These are phyloP conservation scores for Mormyrus iriodes DNA, from an alignment of 2,113 vertebrate genomes.

Conservation along the genomic window DNA sequence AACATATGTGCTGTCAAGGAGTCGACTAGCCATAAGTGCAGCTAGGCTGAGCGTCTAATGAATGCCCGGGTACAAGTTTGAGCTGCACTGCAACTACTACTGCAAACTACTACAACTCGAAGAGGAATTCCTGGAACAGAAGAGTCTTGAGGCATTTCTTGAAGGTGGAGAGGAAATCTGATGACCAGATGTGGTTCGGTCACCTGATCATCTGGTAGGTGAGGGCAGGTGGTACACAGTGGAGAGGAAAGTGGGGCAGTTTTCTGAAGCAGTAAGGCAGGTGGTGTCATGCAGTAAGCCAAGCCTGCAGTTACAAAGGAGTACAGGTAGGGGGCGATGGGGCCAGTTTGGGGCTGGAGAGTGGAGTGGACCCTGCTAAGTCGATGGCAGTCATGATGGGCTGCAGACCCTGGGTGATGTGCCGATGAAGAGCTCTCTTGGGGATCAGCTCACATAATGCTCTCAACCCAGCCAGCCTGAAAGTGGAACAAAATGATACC, in stretches of 20 bases:
- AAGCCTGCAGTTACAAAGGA: background rate
- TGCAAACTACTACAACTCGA: too few relatives aligned
- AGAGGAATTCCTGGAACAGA: background rate
- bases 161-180: background rate
- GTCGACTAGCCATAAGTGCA: background rate
- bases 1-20: background rate
- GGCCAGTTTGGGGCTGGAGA: background rate
- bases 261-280: background rate
- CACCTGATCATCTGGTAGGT: background rate
- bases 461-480: conserved; percentile 54
- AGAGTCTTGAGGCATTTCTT: background rate
- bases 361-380: background rate
- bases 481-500: conserved; percentile 42
- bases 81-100: too few relatives aligned
- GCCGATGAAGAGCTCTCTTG: conserved; percentile 63
- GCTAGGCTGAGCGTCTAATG: background rate
- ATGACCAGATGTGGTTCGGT: background rate
- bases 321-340: background rate
- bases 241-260: background rate
- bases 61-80: background rate
- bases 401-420: conserved; percentile 59
- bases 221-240: background rate
- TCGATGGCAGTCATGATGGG: background rate
- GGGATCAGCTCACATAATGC: conserved; percentile 59
- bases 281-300: too few relatives aligned